Conservation (phyloP, 2,888 invertebrate genomes). For the Erannis defoliaria region DNA sequence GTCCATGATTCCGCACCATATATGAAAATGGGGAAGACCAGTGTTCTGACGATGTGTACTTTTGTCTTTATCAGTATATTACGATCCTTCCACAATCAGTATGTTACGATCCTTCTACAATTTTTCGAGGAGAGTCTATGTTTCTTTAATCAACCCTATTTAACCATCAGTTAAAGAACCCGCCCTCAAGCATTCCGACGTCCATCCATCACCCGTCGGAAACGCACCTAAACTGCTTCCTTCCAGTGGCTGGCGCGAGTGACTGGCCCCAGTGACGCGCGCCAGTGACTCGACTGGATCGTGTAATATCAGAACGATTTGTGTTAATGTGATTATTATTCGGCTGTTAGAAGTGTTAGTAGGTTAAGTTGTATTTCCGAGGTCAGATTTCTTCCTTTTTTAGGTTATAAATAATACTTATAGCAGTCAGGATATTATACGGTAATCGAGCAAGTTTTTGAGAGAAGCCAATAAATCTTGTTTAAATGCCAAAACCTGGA, state of each 20-base stretch:
- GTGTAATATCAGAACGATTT: constrained; percentile 12
- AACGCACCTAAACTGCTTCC: constrained; percentile 46
- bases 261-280: constrained; percentile 42
- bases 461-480: background rate
- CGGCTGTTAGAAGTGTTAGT: constrained; percentile 13
- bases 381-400: constrained; percentile 4
- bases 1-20: too few species aligned
- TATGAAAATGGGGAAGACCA: too few species aligned
- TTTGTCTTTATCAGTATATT: too few species aligned
- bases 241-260: constrained; percentile 40
- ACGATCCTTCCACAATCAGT: too few species aligned
- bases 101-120: too few species aligned
- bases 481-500: background rate
- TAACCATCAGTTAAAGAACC: constrained; percentile 10
- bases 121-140: too few species aligned
- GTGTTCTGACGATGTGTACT: too few species aligned
- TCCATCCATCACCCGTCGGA: constrained; percentile 50
- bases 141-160: background rate
- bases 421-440: background rate
- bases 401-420: too few species aligned
- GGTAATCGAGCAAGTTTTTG: background rate
- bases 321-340: constrained; percentile 28
- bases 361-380: constrained; percentile 26
- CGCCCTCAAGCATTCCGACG: constrained; percentile 24
- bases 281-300: constrained; percentile 8